Base-by-base conservation (phyloP, 1,140 invertebrate species). In the Pachyrhynchus sulphureomaculatus region DNA sequence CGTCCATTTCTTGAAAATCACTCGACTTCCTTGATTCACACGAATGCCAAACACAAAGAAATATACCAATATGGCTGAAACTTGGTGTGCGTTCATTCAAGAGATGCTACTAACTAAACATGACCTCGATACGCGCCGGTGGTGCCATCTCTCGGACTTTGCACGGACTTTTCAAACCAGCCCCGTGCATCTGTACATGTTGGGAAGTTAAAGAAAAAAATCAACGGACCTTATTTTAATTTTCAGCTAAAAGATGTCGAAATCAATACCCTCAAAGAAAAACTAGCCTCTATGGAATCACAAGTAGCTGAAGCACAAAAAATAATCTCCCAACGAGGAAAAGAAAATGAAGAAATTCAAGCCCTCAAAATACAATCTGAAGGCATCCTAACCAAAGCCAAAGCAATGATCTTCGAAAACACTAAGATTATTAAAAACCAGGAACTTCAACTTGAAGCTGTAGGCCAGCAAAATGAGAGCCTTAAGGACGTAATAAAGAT, bases 401-500 rank as follows among this genome's bases (percentile, higher is more conserved):
- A 83, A 55, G 82, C 82, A 0, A 80, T 87, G 71, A 81, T 87
- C 15, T 86, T 86, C 67, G 85, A 87, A 63, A 86, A 86, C 66
- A 86, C 84, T 1, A 87, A 87, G 78, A 80, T 85, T 64, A 83
- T 84, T 49, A 86, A 86, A 67, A 88, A 88, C 72, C 87, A 89
- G 71, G 87, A 90, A 72, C 77, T 86, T 58, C 87, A 89, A 71
- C 89, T 89, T 26, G 82, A 82, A 33, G 86, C 87, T 0, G 72
- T 89, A 5, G 84, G 81, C 13, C 83, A 82, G 23, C 88, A 90
- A 70, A 86, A 89, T 2, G 75, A 81, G 15, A 88, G 88, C 1
- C 76, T 91, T 17, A 90, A 89, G 73, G 89, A 92, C 62, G 89
- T 91, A 1, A 82, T 90, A 8, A 75, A 80, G 6, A 89, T 91